Conservation (phyloP, 2,113 vertebrate genomes). For the Corythornis madagascariensis region DNA sequence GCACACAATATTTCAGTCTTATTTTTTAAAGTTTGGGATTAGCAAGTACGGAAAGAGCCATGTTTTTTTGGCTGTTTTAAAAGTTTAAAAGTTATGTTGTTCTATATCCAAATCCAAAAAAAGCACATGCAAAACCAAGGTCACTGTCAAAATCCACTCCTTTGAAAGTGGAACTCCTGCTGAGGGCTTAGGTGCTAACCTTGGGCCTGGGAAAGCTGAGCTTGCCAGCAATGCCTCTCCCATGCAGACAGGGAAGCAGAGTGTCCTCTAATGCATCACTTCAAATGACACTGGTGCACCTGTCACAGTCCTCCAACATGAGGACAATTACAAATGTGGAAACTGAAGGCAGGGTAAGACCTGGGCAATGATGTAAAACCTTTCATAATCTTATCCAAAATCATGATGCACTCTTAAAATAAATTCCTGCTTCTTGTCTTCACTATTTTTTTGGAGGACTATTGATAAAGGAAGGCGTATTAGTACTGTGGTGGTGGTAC, state of each 20-base stretch:
- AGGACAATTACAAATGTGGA: neutral
- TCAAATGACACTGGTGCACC: neutral
- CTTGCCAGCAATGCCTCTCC: neutral
- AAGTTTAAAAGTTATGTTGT: neutral
- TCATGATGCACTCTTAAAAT: neutral
- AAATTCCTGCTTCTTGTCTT: neutral
- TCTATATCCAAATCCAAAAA: neutral
- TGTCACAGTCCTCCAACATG: rapidly evolving
- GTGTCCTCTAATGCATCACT: neutral
- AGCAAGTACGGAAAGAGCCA: neutral
- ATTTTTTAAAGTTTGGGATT: neutral
- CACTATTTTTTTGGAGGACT: neutral
- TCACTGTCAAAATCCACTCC: neutral
- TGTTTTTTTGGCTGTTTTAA: neutral
- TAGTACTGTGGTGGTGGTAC: neutral
- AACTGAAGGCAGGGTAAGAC: neutral
- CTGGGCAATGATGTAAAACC: neutral
- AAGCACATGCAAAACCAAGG: neutral
- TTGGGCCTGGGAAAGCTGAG: neutral
- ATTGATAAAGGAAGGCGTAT: neutral
- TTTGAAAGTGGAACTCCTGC: neutral
- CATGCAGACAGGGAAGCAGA: neutral
- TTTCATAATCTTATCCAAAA: neutral
- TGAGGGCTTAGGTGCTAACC: neutral
- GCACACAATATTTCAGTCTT: neutral